Evolutionary conservation across 1,140 invertebrate genomes (phyloP).

Genomic region (Pogonus chalceus): DNA sequence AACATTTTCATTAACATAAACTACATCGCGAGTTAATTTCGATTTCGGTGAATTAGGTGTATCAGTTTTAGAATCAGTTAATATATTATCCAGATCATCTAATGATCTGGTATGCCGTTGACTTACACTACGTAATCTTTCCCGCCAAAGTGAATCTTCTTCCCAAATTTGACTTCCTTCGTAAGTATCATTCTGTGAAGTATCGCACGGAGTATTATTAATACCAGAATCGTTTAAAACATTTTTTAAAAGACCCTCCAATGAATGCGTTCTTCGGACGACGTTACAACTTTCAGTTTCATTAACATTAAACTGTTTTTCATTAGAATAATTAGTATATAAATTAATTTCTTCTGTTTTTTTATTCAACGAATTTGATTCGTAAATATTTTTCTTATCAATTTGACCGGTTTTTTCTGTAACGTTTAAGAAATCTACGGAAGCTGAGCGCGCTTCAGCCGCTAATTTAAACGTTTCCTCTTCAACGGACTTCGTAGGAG

Average conservation of each 20-base stretch:
- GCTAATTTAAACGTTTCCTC: conserved; percentile 42
- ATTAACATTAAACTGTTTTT: conserved; percentile 27
- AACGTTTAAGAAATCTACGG: conserved; percentile 53
- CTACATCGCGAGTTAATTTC: background rate
- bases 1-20: conserved; percentile 16
- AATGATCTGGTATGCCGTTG: conserved; percentile 68
- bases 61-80: background rate
- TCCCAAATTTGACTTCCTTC: conserved; percentile 66
- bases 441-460: conserved; percentile 51
- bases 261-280: conserved; percentile 42
- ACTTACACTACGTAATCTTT: conserved; percentile 64
- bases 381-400: conserved; percentile 67
- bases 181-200: conserved; percentile 8
- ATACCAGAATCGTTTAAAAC: conserved; percentile 32
- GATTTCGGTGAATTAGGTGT: background rate
- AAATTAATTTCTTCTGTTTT: conserved; percentile 38
- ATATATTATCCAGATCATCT: conserved; percentile 60
- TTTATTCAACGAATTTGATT: conserved; percentile 42
- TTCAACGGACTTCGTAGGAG: conserved; percentile 12
- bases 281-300: conserved; percentile 18
- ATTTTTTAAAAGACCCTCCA: conserved; percentile 54
- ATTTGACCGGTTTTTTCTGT: conserved; percentile 58
- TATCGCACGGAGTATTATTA: background rate
- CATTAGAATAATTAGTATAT: conserved; percentile 37
- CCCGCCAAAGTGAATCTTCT: conserved; percentile 69